Conservation (phyloP, 2,797 vertebrate genomes). For the Phylloscopus collybita region DNA sequence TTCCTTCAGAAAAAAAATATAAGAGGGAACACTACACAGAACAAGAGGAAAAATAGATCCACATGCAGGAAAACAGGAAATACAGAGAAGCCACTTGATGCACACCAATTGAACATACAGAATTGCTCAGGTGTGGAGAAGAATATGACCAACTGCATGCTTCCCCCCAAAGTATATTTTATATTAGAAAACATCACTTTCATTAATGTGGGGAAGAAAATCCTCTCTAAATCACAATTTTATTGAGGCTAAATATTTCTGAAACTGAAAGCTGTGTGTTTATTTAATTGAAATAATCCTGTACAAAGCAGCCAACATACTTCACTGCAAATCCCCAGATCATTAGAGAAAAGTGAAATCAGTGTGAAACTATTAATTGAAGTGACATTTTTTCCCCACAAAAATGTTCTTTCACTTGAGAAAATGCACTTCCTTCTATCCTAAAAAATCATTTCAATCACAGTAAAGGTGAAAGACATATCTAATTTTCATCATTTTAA, state of each 20-base stretch:
- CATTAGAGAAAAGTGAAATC: not conserved
- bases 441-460: not conserved
- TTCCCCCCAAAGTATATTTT: not conserved
- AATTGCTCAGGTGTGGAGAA: not conserved
- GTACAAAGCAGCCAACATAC: not conserved
- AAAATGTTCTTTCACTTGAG: not conserved
- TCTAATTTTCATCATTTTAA: not conserved
- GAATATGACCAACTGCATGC: not conserved
- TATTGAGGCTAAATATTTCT: not conserved
- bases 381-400: not conserved
- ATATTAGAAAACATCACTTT: not conserved
- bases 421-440: not conserved
- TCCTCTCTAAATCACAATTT: not conserved
- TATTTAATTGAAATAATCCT: not conserved
- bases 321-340: not conserved
- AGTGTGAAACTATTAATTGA: not conserved
- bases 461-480: not conserved
- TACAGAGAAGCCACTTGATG: not conserved
- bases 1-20: not conserved
- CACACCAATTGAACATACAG: accelerated
- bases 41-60: not conserved
- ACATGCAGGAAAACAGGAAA: not conserved
- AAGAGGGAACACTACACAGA: not conserved
- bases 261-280: not conserved
- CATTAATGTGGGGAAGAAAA: not conserved